A percentile compares a stretch with the other conserved stretches of the same genome.
These are phyloP conservation scores for Protaetia brevitarsis DNA, from an alignment of 1,140 invertebrate species.

Conservation along the genomic window DNA sequence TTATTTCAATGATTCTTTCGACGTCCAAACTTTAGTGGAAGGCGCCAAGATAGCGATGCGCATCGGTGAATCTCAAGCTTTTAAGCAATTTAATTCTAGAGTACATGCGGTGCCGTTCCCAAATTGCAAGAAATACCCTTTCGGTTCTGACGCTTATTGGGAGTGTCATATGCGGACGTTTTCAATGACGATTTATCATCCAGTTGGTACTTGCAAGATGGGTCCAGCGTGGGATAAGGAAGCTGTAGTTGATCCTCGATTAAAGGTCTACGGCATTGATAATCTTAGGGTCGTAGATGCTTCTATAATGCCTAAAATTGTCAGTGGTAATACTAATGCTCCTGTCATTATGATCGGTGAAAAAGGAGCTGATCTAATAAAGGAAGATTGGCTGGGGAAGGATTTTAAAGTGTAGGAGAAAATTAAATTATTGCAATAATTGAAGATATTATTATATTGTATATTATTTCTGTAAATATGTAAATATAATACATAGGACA, in stretches of 20 bases:
- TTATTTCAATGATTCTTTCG: conserved; percentile 76
- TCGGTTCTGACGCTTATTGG: conserved; percentile 75
- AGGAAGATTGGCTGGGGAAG: conserved; percentile 49
- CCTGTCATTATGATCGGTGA: conserved; percentile 49
- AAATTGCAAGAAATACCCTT: conserved; percentile 71
- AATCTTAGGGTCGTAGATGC: conserved; percentile 82
- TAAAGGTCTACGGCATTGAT: conserved; percentile 73
- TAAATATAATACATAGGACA: too few relatives aligned
- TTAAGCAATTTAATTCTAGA: conserved; percentile 76
- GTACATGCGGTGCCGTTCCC: conserved; percentile 71
- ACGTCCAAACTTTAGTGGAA: conserved; percentile 75
- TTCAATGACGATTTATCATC: conserved; percentile 84
- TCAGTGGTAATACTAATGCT: conserved; percentile 51
- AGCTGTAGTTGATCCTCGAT: conserved; percentile 77
- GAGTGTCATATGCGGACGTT: conserved; percentile 82
- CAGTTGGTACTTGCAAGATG: conserved; percentile 81
- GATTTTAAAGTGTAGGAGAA: conserved; percentile 4
- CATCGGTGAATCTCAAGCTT: conserved; percentile 71
- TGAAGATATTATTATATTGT: too few relatives aligned
- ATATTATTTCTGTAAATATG: neutral
- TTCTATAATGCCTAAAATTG: conserved; percentile 84
- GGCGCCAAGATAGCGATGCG: conserved; percentile 73
- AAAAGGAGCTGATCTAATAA: conserved; percentile 49
- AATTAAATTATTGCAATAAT: too few relatives aligned
- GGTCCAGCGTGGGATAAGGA: conserved; percentile 69